A percentile compares a stretch with the other conserved stretches of the same genome.
These are phyloP conservation scores for Cetoscarus ocellatus DNA, from an alignment of 2,797 vertebrate species.

Conservation along the genomic window DNA sequence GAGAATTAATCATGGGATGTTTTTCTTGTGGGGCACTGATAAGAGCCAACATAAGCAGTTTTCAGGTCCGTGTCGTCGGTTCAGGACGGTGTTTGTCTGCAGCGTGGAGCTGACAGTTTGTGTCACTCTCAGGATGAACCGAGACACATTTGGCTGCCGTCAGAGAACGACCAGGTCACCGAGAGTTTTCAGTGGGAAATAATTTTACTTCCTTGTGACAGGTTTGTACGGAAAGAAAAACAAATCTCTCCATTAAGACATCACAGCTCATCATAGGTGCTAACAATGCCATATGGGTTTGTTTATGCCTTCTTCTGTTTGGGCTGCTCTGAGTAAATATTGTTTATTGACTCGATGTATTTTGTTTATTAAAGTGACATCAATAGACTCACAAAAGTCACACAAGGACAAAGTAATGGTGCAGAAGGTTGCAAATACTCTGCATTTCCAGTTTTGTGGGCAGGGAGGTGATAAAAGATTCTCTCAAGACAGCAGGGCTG, in stretches of 20 bases:
- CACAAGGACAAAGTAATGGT: no score
- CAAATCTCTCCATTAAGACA: neutral
- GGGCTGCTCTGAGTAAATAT: no score
- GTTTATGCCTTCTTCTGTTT: no score
- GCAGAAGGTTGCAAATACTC: no score
- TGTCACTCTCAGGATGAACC: neutral
- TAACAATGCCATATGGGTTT: no score
- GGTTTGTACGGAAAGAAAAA: neutral
- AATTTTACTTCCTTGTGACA: neutral
- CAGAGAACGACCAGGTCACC: neutral
- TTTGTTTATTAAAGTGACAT: neutral
- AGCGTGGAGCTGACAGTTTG: neutral
- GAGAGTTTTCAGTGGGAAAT: neutral
- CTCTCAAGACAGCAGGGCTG: no score
- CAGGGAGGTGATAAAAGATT: no score
- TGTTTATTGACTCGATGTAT: neutral
- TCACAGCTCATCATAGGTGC: neutral
- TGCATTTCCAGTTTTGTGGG: no score
- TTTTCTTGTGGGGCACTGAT: slow-evolving; percentile 20
- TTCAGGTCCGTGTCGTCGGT: neutral
- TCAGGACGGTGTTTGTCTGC: neutral
- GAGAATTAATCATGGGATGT: slow-evolving; percentile 34
- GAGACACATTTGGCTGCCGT: neutral
- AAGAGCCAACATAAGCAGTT: slow-evolving; percentile 27
- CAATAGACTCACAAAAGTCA: no score